A percentile compares a stretch with the other conserved stretches of the same genome.
phyloP scores from a whole-genome alignment of 2,888 invertebrate genomes.

The Diaphora mendica region DNA sequence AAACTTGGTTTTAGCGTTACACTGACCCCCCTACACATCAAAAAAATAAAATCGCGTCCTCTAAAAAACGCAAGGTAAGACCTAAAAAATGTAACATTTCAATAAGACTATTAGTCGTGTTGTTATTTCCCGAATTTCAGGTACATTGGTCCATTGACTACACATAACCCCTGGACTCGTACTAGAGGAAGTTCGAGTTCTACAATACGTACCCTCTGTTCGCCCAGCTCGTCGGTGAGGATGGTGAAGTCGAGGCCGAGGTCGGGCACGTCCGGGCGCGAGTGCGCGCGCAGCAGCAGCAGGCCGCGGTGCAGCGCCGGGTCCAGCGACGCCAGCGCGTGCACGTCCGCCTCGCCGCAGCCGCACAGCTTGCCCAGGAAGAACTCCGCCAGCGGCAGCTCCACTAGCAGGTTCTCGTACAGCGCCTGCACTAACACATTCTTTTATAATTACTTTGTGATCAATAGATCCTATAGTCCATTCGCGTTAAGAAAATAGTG shows the following conservation, averaged over 20 bases:
- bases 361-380: conserved; percentile 91
- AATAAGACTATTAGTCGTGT: too few species aligned
- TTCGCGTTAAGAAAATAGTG: neutral
- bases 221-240: conserved; percentile 95
- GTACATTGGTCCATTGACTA: too few species aligned
- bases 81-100: too few species aligned
- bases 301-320: conserved; percentile 96
- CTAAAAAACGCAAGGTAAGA: too few species aligned
- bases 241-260: conserved; percentile 97
- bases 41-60: too few species aligned
- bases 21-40: too few species aligned
- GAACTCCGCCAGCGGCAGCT: conserved; percentile 98
- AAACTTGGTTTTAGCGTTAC: too few species aligned
- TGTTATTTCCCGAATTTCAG: too few species aligned
- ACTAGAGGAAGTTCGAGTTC: too few species aligned
- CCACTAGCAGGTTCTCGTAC: conserved; percentile 97
- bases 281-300: conserved; percentile 94
- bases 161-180: too few species aligned
- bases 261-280: conserved; percentile 93
- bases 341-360: conserved; percentile 94
- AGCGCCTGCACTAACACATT: conserved; percentile 90
- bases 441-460: too few species aligned
- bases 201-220: conserved; percentile 90
- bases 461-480: too few species aligned
- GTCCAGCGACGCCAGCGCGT: conserved; percentile 97